phyloP scores from a whole-genome alignment of 2,797 vertebrate species.

The Phoxinus dragarum region DNA sequence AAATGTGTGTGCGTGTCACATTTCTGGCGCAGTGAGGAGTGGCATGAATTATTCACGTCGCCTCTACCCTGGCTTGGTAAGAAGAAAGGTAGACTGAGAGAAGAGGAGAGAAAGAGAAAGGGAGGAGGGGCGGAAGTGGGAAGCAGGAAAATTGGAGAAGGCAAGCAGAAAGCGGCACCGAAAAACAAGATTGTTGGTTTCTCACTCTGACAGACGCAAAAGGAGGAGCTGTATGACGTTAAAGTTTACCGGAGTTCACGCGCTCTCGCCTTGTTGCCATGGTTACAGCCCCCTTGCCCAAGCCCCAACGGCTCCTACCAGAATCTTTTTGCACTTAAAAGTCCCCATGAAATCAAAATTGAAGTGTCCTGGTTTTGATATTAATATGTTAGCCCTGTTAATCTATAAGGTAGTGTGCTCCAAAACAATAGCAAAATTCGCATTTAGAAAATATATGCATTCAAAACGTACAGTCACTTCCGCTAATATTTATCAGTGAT shows the following conservation, averaged over 20 bases:
- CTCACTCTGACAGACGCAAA: conserved; percentile 26
- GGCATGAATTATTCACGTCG: conserved; percentile 65
- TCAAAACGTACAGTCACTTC: too few species aligned
- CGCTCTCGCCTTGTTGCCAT: conserved; percentile 52
- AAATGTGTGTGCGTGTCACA: conserved; percentile 28
- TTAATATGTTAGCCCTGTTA: too few species aligned
- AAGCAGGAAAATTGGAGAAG: background rate
- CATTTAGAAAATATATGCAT: too few species aligned
- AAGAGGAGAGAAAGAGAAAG: background rate
- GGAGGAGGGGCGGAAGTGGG: background rate
- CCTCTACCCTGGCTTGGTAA: conserved; percentile 43
- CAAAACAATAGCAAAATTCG: too few species aligned
- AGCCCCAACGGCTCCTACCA: conserved; percentile 20
- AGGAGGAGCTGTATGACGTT: conserved; percentile 36
- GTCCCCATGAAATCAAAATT: too few species aligned
- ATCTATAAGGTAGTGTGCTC: too few species aligned
- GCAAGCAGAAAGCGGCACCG: conserved; percentile 10
- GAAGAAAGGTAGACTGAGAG: conserved; percentile 34
- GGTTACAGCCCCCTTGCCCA: conserved; percentile 49
- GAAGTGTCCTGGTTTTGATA: too few species aligned
- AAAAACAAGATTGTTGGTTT: conserved; percentile 19
- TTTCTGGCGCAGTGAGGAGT: conserved; percentile 61
- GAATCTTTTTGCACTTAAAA: conserved; percentile 22
- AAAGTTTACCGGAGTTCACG: conserved; percentile 35
- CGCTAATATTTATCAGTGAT: too few species aligned